A percentile compares a stretch with the other conserved stretches of the same genome.
phyloP scores from a whole-genome alignment of 2,797 vertebrate genomes.

The Phrynocephalus guinanensis region DNA sequence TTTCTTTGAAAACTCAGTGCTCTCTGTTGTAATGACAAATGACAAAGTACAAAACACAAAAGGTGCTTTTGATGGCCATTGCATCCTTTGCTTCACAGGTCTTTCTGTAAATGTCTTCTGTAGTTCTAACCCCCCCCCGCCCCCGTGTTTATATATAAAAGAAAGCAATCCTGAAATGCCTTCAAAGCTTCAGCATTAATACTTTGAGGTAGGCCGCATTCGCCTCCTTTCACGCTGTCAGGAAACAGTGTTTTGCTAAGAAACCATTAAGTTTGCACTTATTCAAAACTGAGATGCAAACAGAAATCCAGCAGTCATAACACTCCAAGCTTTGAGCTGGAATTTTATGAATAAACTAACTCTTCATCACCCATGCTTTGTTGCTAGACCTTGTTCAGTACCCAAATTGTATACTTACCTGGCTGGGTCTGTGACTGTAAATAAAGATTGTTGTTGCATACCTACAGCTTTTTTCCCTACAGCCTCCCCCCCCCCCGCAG shows the following conservation, averaged over 20 bases:
- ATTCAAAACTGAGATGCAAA: conserved; percentile 41
- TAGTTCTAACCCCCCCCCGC: not conserved
- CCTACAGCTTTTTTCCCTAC: too few relatives aligned
- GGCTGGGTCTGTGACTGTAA: too few relatives aligned
- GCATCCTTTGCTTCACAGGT: not conserved
- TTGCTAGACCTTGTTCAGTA: not conserved
- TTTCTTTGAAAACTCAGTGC: not conserved
- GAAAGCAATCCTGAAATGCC: not conserved
- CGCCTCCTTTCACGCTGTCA: conserved; percentile 4
- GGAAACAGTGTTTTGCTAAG: not conserved
- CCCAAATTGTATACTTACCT: not conserved
- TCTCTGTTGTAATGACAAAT: not conserved
- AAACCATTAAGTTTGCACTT: not conserved
- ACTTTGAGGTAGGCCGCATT: conserved; percentile 12
- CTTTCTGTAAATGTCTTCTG: not conserved
- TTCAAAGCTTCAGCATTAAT: not conserved
- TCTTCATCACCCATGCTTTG: not conserved
- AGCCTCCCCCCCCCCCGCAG: too few relatives aligned
- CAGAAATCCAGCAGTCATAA: not conserved
- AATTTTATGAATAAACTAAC: not conserved
- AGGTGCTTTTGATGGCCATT: not conserved
- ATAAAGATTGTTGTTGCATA: too few relatives aligned
- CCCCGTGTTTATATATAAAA: not conserved
- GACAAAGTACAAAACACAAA: not conserved
- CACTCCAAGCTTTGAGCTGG: not conserved